phyloP scores from a whole-genome alignment of 2,113 vertebrate genomes.

The Sylvilagus bachmani region DNA sequence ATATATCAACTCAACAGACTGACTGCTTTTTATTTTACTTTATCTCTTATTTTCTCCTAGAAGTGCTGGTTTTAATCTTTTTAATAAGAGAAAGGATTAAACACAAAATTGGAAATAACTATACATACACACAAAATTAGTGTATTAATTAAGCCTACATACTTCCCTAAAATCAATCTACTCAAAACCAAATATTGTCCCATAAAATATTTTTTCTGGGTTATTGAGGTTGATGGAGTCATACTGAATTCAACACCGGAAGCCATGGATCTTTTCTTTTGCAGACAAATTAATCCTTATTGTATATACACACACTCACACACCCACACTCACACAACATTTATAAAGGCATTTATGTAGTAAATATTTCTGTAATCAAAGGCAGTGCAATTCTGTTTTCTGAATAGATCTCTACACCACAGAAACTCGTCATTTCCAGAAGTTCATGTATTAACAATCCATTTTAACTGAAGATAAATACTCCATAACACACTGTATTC shows the following conservation, averaged over 20 bases:
- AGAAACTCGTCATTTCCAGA: slow-evolving; percentile 34
- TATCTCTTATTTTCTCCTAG: slow-evolving; percentile 16
- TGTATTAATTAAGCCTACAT: slow-evolving; percentile 62
- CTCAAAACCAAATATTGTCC: neutral
- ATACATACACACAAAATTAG: neutral
- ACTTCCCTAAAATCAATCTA: slow-evolving; percentile 24
- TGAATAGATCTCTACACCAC: neutral
- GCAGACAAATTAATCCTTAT: slow-evolving; percentile 2
- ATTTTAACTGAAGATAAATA: neutral
- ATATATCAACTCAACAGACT: slow-evolving; percentile 52
- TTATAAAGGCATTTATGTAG: neutral
- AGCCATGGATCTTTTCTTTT: slow-evolving; percentile 29
- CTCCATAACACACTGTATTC: neutral
- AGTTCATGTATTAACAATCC: slow-evolving; percentile 30
- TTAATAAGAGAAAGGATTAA: slow-evolving; percentile 51
- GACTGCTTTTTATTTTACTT: neutral
- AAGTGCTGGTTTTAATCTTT: slow-evolving; percentile 47
- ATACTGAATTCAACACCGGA: slow-evolving; percentile 34
- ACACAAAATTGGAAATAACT: neutral
- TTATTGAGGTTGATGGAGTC: slow-evolving; percentile 20
- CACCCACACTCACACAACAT: neutral
- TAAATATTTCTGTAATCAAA: slow-evolving; percentile 57
- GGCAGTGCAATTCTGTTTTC: slow-evolving; percentile 25
- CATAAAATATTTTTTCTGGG: slow-evolving; percentile 37
- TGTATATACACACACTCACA: neutral